phyloP scores from a whole-genome alignment of 2,797 vertebrate genomes.

The Cyprinella venusta region DNA sequence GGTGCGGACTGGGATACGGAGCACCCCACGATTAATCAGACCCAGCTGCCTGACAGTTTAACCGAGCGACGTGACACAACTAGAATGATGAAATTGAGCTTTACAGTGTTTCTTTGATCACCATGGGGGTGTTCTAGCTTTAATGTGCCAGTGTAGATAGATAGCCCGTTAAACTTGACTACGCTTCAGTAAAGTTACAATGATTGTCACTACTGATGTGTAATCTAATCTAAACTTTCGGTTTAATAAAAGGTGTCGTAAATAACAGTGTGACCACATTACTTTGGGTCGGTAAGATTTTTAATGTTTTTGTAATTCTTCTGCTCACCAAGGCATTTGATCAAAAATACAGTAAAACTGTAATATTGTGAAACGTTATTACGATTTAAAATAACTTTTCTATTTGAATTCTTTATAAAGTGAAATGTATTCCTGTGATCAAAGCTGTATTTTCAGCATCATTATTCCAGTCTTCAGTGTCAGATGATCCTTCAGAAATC shows the following conservation, averaged over 20 bases:
- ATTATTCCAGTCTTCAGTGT: neutral
- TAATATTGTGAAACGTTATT: neutral
- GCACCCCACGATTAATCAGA: conserved; percentile 31
- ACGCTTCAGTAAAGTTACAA: neutral
- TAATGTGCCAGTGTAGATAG: neutral
- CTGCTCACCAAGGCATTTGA: neutral
- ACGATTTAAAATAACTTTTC: neutral
- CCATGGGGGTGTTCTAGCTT: neutral
- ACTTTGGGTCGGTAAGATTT: neutral
- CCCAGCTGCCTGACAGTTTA: neutral
- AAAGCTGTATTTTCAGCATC: neutral
- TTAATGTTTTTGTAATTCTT: neutral
- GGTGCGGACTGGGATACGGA: conserved; percentile 20
- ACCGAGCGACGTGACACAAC: neutral
- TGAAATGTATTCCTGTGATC: neutral
- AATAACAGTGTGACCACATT: neutral
- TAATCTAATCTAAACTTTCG: neutral
- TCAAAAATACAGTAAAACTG: neutral
- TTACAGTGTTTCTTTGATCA: neutral
- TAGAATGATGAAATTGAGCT: neutral
- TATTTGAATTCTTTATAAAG: neutral
- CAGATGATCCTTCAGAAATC: neutral
- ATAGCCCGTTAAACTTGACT: neutral
- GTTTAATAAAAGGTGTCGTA: neutral
- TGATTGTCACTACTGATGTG: neutral